Base-by-base conservation (phyloP, 2,888 invertebrate species). In the Eulithis prunata region DNA sequence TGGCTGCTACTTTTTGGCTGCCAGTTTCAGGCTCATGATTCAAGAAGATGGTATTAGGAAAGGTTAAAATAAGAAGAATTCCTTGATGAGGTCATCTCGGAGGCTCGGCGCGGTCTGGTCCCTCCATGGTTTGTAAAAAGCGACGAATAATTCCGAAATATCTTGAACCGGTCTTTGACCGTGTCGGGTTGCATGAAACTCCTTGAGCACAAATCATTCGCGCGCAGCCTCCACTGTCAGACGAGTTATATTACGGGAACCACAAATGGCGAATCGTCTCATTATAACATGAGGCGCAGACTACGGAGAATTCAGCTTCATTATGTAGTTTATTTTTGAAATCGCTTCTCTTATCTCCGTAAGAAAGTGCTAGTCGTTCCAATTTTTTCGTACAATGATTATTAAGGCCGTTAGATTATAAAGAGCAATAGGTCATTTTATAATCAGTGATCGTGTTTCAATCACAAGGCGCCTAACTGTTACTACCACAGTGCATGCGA, bases 141-240 rank as follows among this genome's bases (percentile, higher is more conserved):
- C 81, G 75, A 77, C 82, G 83, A 86, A 89, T 85, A 86, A 88
- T 87, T 88, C 86, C 88, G 82, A 88, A 91, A 89, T 80, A 83
- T 80, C 80, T 76, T 84, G 86, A 88, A 90, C 91, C 92, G 92
- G 92, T 92, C 89, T 87, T 89, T 89, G 91, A 90, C 90, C 89
- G 77, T 74, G 75, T 78, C 83, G 81, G 81, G 81, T 82, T 85
- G 83, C 64, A 59, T 59, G 54, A 84, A 81, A 78, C 78, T 82
- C 77, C 78, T 74, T 77, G 71, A 72, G 76, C 77, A 84, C 87
- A 88, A 87, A 87, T 87, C 86, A 87, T 85, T 85, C 82, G 80
- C 81, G 70, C 75, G 74, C 77, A 80, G 75, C 74, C 78, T 81
- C 73, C 57, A 53, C 65, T 76, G 76, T 72, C 70, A 73, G 70